Base-by-base conservation (phyloP, 37 sponge, comb jelly and placozoan species). In the Cladorhizidae sp. region DNA sequence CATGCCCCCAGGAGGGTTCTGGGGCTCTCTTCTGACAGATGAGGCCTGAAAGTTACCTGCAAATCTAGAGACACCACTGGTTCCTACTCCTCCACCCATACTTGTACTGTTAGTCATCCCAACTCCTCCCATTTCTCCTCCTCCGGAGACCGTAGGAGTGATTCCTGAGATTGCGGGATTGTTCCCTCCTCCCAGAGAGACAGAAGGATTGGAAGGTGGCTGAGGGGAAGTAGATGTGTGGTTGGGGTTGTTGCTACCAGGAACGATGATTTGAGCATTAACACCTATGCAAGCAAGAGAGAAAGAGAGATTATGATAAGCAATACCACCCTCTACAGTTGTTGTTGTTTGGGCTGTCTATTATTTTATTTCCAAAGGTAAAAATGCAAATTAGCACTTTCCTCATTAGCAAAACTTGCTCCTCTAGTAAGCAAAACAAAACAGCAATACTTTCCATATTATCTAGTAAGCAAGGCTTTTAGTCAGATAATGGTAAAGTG, bases 131-230 rank as follows among this genome's bases (percentile, higher is more conserved):
- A n/a, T n/a, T n/a, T n/a, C n/a, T n/a, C n/a, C n/a, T n/a, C 26
- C 59, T 58, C 59, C 59, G 14, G 61, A 59, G 61, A 33, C 37
- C 3, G 69, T 68, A 39, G 69, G 69, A 59, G 61, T 68, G 69
- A 33, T 33, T 28, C 69, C 69, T 37, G 69, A 38, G 69, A 68
- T 33, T 3, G 69, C 3, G 21, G 69, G 39, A 7, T 9, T 36
- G 20, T 3, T 26, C 9, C 25, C n/a, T 25, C 28, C 49, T 42
- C 72, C 49, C 15, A n/a, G 49, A 25, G 72, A 49, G 26, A 71
- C 23, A 7, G 43, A 25, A 14, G 72, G 45, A 5, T 20, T 71
- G 43, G 72, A 23, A 6, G 29, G 72, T 40, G 29, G 69, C 21
- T 39, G 40, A 31, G 36, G 45, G 25, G 73, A 15, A 41, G 3